Conservation (phyloP, 2,797 vertebrate species). For the Martes flavigula region DNA sequence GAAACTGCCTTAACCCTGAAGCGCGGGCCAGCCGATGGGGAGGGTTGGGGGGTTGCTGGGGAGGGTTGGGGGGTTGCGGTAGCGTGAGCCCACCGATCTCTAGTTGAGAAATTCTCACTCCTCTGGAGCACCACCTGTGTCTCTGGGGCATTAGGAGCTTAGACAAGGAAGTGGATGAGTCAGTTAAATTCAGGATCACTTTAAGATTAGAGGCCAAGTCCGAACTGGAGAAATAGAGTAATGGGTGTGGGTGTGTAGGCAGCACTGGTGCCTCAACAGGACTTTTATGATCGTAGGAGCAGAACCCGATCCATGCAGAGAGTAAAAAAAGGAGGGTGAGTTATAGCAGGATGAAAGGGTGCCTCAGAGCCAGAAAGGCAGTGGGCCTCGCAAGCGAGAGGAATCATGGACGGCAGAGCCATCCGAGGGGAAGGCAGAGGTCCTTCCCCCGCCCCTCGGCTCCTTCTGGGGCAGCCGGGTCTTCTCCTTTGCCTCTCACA, state of each 20-base stretch:
- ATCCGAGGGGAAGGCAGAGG: background rate
- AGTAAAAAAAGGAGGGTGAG: background rate
- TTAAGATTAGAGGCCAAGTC: background rate
- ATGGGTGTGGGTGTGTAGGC: rapidly evolving
- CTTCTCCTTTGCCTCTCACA: background rate
- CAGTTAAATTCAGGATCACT: background rate
- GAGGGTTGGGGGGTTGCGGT: background rate
- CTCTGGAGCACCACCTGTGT: background rate
- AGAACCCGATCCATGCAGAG: background rate
- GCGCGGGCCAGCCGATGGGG: background rate
- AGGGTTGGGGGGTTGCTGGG: background rate
- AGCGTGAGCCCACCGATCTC: background rate
- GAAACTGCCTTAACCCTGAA: background rate
- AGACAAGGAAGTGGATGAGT: background rate
- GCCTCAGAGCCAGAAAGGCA: background rate
- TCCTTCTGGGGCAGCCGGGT: background rate
- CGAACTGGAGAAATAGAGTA: background rate
- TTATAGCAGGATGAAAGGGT: background rate
- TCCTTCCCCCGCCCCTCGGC: rapidly evolving
- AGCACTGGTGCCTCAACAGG: background rate
- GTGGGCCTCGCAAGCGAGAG: background rate
- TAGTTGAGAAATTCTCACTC: background rate
- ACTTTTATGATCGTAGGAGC: too few relatives aligned
- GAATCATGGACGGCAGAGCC: background rate
- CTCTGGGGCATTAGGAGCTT: background rate